A percentile compares a stretch with the other conserved stretches of the same genome.
Conservation (phyloP, 2,888 invertebrate genomes). For the Drosophila paramelanica region DNA sequence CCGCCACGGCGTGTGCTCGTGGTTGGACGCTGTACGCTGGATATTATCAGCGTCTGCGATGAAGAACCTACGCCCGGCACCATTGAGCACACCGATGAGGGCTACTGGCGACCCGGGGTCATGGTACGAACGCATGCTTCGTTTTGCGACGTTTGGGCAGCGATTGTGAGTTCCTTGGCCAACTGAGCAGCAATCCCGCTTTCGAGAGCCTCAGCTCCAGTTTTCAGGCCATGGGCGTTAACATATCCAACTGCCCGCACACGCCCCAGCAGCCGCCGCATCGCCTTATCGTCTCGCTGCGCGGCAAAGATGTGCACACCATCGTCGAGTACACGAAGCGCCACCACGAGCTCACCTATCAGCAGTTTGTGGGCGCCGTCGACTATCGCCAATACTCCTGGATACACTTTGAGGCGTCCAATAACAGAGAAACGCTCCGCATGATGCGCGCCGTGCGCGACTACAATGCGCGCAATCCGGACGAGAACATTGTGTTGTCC, state of each 20-base stretch:
- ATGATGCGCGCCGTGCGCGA: constrained; percentile 86
- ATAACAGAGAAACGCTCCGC: constrained; percentile 85
- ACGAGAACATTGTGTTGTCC: constrained; percentile 85
- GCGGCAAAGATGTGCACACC: constrained; percentile 87
- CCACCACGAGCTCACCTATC: constrained; percentile 84
- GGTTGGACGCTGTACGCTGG: constrained; percentile 88
- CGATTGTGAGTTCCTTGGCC: constrained; percentile 87
- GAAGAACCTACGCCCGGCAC: constrained; percentile 87
- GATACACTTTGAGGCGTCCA: constrained; percentile 89
- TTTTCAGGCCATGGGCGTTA: constrained; percentile 86
- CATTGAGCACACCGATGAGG: constrained; percentile 86
- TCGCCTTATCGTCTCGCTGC: constrained; percentile 87
- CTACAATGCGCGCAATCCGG: constrained; percentile 83
- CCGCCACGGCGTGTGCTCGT: constrained; percentile 82
- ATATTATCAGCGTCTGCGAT: constrained; percentile 87
- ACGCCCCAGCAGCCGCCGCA: constrained; percentile 86
- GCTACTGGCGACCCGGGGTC: constrained; percentile 89
- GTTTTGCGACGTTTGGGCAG: constrained; percentile 87
- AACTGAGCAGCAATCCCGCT: constrained; percentile 85
- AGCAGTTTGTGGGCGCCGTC: constrained; percentile 85
- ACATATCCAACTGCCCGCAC: constrained; percentile 86
- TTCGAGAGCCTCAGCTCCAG: constrained; percentile 86
- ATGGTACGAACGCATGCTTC: constrained; percentile 89
- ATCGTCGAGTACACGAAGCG: constrained; percentile 87
- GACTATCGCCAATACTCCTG: constrained; percentile 87